These are phyloP conservation scores for Oscheius sp. DNA, from an alignment of 2,888 invertebrate species.

Conservation along the genomic window DNA sequence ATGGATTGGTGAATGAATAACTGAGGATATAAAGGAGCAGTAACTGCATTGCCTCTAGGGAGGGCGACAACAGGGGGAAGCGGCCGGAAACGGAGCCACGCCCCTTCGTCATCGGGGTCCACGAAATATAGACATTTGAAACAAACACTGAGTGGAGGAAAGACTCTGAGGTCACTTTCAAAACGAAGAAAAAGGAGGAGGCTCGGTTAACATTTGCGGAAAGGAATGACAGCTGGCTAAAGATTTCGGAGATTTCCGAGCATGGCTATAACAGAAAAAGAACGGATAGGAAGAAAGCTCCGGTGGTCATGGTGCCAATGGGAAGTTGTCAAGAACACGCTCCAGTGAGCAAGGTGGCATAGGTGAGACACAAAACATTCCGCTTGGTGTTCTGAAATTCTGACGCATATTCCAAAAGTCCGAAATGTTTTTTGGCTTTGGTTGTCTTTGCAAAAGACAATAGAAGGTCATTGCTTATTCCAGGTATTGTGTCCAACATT, in stretches of 20 bases:
- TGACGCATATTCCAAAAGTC: too few relatives aligned
- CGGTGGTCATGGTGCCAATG: neutral
- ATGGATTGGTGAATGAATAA: constrained; percentile 28
- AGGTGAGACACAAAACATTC: neutral
- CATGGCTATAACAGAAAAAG: constrained; percentile 6
- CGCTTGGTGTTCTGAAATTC: neutral
- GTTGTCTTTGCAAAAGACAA: too few relatives aligned
- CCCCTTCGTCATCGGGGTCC: constrained; percentile 32
- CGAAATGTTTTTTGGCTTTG: too few relatives aligned
- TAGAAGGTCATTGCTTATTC: too few relatives aligned
- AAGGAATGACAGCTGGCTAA: constrained; percentile 26
- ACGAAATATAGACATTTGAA: constrained; percentile 36
- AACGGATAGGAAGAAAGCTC: neutral
- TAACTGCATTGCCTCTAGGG: constrained; percentile 35
- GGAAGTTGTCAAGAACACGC: neutral
- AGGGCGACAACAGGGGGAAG: constrained; percentile 33
- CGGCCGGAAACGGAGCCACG: constrained; percentile 36
- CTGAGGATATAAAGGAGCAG: constrained; percentile 31
- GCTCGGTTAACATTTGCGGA: constrained; percentile 19
- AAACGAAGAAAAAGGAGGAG: neutral
- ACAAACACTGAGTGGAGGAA: constrained; percentile 28
- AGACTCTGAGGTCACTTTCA: neutral
- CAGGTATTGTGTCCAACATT: too few relatives aligned
- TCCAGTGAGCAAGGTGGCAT: neutral
- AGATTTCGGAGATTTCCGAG: neutral